Evolutionary conservation across 2,113 vertebrate genomes (phyloP).

Genomic region (cattle (Bos taurus)): ARS-UCD2.0 NC_037343.1:49062001-49062500

Average conservation of each 20-base stretch:
- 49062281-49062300: background rate
- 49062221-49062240: rapidly evolving
- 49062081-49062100: background rate
- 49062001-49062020: background rate
- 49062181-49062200: background rate
- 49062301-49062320: background rate
- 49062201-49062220: background rate
- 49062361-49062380: background rate
- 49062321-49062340: no score
- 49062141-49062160: background rate
- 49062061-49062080: no score
- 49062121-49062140: background rate
- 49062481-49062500: rapidly evolving
- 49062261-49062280: background rate
- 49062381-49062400: background rate
- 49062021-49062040: background rate
- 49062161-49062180: background rate
- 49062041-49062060: background rate
- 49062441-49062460: background rate
- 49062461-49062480: background rate
- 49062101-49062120: background rate
- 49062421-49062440: background rate
- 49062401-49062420: rapidly evolving
- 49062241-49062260: background rate
- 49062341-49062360: rapidly evolving